Conservation (phyloP, 2,797 vertebrate species). For the Sylvia borin region DNA sequence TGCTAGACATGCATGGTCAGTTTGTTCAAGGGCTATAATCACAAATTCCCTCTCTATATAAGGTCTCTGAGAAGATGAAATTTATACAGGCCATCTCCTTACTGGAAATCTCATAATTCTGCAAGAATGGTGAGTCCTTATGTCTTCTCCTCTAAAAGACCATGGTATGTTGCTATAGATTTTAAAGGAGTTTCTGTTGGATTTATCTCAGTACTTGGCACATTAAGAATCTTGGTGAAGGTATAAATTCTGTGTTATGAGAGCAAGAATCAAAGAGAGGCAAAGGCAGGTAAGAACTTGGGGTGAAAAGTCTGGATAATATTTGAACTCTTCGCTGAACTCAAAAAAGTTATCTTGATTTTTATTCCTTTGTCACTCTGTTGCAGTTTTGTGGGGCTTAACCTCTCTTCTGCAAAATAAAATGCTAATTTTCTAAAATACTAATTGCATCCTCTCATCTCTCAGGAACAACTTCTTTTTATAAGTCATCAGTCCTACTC, state of each 20-base stretch:
- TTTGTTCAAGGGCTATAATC: constrained; percentile 10
- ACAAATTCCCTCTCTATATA: constrained; percentile 6
- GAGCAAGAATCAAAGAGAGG: background rate
- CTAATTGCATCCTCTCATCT: background rate
- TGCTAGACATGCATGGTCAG: background rate
- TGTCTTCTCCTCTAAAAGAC: background rate
- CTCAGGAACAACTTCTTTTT: background rate
- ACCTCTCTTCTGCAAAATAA: background rate
- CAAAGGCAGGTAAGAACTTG: background rate
- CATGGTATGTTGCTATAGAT: background rate
- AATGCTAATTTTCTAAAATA: background rate
- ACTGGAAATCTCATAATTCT: background rate
- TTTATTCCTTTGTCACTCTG: background rate
- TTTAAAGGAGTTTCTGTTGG: background rate
- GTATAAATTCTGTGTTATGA: background rate
- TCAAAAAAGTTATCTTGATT: background rate
- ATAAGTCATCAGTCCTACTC: background rate
- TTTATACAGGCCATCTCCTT: background rate
- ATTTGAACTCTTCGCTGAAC: background rate
- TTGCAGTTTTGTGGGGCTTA: background rate
- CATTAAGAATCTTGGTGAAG: background rate
- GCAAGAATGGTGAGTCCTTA: constrained; percentile 55
- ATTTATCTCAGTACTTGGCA: background rate
- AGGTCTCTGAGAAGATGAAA: background rate
- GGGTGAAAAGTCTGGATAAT: background rate